Percentiles rank a stretch among this genome's conserved stretches.
phyloP scores from a whole-genome alignment of 2,888 invertebrate genomes.

The Nysson spinosus region DNA sequence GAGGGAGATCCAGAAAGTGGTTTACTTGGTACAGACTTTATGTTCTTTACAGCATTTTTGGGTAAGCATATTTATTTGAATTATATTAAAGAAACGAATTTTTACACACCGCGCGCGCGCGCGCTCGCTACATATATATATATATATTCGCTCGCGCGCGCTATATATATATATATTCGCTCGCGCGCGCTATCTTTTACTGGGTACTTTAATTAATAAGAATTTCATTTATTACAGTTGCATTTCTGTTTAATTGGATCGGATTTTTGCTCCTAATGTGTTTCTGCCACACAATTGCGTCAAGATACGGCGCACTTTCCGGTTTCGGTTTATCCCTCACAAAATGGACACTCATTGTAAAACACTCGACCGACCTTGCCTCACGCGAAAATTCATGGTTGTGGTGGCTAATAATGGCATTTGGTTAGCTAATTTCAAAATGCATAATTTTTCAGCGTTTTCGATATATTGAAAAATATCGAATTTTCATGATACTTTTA shows the following conservation, averaged over 20 bases:
- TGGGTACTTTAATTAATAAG: neutral
- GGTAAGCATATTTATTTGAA: constrained; percentile 79
- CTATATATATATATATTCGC: no score
- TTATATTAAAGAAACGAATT: no score
- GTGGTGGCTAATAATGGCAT: constrained; percentile 95
- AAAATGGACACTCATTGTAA: constrained; percentile 96
- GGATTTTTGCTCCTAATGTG: constrained; percentile 95
- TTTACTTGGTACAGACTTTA: constrained; percentile 93
- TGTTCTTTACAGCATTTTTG: constrained; percentile 95
- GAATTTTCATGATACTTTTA: constrained; percentile 16
- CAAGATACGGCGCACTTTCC: constrained; percentile 93
- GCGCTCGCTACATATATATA: no score
- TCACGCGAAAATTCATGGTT: constrained; percentile 94
- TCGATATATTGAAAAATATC: neutral
- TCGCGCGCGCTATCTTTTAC: no score
- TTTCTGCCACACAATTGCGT: constrained; percentile 95
- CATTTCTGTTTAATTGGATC: constrained; percentile 97
- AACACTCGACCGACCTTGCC: constrained; percentile 92
- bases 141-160: no score
- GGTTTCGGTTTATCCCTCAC: constrained; percentile 95
- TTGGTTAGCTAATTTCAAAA: constrained; percentile 80
- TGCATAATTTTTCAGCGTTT: neutral
- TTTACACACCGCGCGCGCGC: no score
- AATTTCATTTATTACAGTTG: constrained; percentile 82
- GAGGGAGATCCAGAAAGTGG: constrained; percentile 88